Percentiles rank a stretch among this genome's conserved stretches.
These are phyloP conservation scores for Nymphalis c-album DNA, from an alignment of 2,888 invertebrate species.

Conservation along the genomic window DNA sequence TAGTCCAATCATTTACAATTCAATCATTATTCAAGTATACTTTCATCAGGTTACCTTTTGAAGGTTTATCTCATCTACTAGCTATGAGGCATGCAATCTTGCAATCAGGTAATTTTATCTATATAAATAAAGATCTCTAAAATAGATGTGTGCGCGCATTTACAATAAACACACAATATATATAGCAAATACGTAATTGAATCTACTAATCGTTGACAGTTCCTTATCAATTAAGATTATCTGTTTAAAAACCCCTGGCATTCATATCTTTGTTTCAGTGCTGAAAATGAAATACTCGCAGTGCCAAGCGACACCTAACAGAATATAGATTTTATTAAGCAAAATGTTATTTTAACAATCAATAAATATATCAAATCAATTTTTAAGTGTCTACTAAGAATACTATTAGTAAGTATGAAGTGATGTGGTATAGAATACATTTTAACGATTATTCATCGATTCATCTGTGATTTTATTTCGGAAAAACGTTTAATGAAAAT, in stretches of 20 bases:
- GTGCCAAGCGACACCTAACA: conserved; percentile 42
- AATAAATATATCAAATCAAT: conserved; percentile 19
- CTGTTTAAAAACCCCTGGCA: conserved; percentile 70
- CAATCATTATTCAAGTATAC: neutral
- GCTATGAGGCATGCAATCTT: neutral
- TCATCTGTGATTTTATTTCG: conserved; percentile 17
- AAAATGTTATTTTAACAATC: conserved; percentile 28
- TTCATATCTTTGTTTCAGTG: conserved; percentile 69
- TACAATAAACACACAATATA: neutral
- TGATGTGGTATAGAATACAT: conserved; percentile 15
- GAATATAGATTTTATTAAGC: conserved; percentile 9
- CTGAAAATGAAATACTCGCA: conserved; percentile 53
- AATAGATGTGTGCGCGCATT: neutral
- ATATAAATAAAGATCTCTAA: neutral
- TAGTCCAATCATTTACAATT: neutral
- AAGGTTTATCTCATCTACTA: neutral
- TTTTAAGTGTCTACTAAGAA: neutral
- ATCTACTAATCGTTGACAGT: conserved; percentile 64
- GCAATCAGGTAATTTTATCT: neutral
- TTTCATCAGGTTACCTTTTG: neutral
- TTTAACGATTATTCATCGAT: neutral
- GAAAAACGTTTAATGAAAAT: neutral
- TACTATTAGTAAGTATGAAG: conserved; percentile 31
- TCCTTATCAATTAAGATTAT: conserved; percentile 76
- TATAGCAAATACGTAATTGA: conserved; percentile 50